phyloP scores from a whole-genome alignment of 1,140 invertebrate species.

The Drosophila ficusphila region DNA sequence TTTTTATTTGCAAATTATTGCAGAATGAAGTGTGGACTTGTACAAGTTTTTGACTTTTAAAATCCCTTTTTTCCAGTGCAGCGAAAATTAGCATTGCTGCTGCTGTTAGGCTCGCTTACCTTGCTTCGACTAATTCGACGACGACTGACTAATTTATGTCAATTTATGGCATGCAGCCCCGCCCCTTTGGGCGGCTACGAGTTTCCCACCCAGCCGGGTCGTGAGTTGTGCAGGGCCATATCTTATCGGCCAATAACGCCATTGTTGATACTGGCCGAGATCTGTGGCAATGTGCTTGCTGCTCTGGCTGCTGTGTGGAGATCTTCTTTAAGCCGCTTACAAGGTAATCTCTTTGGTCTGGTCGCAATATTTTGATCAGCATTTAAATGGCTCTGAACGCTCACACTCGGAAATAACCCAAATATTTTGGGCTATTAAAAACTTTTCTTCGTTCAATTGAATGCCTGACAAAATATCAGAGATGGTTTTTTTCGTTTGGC shows the following conservation, averaged over 20 bases:
- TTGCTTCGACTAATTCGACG: constrained; percentile 64
- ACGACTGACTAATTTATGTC: constrained; percentile 68
- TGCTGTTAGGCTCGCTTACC: constrained; percentile 50
- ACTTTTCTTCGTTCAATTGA: constrained; percentile 70
- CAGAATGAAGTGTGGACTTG: no score
- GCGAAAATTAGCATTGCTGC: constrained; percentile 41
- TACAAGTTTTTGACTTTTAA: not conserved
- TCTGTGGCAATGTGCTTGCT: constrained; percentile 30
- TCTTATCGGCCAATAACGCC: constrained; percentile 29
- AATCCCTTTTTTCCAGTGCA: constrained; percentile 8
- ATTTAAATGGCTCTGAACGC: constrained; percentile 35
- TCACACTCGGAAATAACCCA: constrained; percentile 46
- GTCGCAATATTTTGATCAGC: constrained; percentile 76
- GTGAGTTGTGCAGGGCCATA: constrained; percentile 19
- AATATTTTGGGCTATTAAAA: constrained; percentile 70
- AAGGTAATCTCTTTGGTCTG: constrained; percentile 43
- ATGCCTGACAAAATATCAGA: constrained; percentile 41
- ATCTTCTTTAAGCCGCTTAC: constrained; percentile 65
- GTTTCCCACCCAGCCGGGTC: constrained; percentile 24
- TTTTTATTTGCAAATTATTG: no score
- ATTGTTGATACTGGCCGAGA: constrained; percentile 24
- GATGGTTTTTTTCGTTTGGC: constrained; percentile 44
- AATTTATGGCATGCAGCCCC: constrained; percentile 67
- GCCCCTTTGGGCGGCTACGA: constrained; percentile 36
- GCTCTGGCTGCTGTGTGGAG: no score